Evolutionary conservation across 2,888 invertebrate species (phyloP).

Genomic region (Camponotus fellah): DNA sequence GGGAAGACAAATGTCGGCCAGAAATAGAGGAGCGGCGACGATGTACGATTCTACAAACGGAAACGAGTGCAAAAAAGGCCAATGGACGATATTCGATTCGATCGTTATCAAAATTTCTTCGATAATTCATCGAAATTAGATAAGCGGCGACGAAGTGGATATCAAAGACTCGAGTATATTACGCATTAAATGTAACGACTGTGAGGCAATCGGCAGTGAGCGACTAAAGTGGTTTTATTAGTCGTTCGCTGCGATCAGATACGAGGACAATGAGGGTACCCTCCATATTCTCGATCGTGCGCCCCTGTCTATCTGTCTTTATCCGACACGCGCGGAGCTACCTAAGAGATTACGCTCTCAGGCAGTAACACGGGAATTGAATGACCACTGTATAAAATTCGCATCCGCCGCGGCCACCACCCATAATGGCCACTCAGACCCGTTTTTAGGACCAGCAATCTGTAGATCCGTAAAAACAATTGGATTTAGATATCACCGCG

Average conservation of each 20-base stretch:
- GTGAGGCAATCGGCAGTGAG: slow-evolving; percentile 57
- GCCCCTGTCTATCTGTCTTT: slow-evolving; percentile 61
- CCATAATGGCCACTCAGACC: slow-evolving; percentile 57
- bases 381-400: slow-evolving; percentile 71
- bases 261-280: slow-evolving; percentile 75
- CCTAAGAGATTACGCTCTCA: slow-evolving; percentile 55
- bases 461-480: slow-evolving; percentile 64
- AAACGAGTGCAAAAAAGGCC: slow-evolving; percentile 54
- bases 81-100: slow-evolving; percentile 63
- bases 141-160: slow-evolving; percentile 62
- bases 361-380: slow-evolving; percentile 61
- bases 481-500: slow-evolving; percentile 54
- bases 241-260: slow-evolving; percentile 76
- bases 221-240: slow-evolving; percentile 74
- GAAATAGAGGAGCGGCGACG: slow-evolving; percentile 21
- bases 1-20: slow-evolving; percentile 55
- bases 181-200: slow-evolving; percentile 63
- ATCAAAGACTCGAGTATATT: slow-evolving; percentile 36
- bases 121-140: slow-evolving; percentile 81
- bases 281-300: slow-evolving; percentile 57
- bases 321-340: slow-evolving; percentile 28
- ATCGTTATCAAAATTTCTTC: slow-evolving; percentile 78
- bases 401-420: slow-evolving; percentile 53
- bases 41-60: slow-evolving; percentile 51
- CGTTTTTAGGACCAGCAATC: slow-evolving; percentile 55